Conservation (phyloP, 2,888 invertebrate genomes). For the Achlya flavicornis region DNA sequence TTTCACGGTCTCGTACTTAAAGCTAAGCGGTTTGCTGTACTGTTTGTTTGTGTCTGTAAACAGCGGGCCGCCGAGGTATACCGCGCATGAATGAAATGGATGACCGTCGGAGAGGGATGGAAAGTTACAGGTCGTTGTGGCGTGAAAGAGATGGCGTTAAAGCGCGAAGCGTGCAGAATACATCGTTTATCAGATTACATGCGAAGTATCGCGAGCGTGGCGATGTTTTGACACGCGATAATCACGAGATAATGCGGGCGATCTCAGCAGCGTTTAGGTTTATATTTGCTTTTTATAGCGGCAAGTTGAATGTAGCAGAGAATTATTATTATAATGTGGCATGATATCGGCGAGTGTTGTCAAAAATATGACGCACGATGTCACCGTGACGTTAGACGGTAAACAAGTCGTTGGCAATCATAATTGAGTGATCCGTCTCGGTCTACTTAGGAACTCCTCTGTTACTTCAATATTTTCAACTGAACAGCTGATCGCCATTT, state of each 20-base stretch:
- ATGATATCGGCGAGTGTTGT: conserved; percentile 59
- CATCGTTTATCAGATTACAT: conserved; percentile 85
- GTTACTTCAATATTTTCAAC: not conserved
- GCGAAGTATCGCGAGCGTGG: conserved; percentile 84
- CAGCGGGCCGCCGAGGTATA: conserved; percentile 80
- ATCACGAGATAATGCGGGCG: conserved; percentile 84
- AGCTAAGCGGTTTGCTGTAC: conserved; percentile 84
- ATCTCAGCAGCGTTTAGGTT: conserved; percentile 81
- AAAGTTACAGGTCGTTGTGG: conserved; percentile 35
- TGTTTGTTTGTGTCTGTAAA: conserved; percentile 85
- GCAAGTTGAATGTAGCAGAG: conserved; percentile 61
- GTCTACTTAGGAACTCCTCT: not conserved
- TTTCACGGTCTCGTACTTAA: conserved; percentile 83
- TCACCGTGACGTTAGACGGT: conserved; percentile 15
- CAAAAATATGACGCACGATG: conserved; percentile 59
- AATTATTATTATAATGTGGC: conserved; percentile 60
- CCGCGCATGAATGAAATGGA: conserved; percentile 84
- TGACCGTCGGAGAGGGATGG: conserved; percentile 68
- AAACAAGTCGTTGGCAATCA: conserved; percentile 14
- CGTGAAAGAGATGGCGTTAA: conserved; percentile 54
- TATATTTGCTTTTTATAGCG: conserved; percentile 81
- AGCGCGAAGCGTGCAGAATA: conserved; percentile 81
- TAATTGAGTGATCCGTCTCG: not conserved
- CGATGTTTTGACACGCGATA: conserved; percentile 85
- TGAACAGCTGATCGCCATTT: not conserved